These are phyloP conservation scores for Acleris literana DNA, from an alignment of 2,888 invertebrate genomes.

Conservation along the genomic window DNA sequence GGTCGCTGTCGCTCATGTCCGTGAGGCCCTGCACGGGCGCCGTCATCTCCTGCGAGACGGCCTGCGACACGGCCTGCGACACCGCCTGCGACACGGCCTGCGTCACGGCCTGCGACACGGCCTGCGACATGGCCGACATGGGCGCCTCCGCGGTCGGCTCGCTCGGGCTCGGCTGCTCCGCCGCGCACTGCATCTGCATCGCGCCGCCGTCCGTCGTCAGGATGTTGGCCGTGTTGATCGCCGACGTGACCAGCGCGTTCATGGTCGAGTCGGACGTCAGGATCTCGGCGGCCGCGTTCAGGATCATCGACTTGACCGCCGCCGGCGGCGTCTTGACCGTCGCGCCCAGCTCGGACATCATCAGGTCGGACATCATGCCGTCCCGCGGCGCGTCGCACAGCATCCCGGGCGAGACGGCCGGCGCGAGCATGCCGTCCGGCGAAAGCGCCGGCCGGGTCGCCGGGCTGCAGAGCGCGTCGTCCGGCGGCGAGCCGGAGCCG, in stretches of 20 bases:
- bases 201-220: constrained; percentile 62
- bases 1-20: constrained; percentile 93
- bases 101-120: constrained; percentile 78
- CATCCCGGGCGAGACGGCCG: constrained; percentile 85
- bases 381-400: constrained; percentile 59
- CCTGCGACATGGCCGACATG: constrained; percentile 76
- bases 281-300: constrained; percentile 89
- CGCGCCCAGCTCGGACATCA: constrained; percentile 69
- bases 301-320: constrained; percentile 89
- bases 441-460: constrained; percentile 59
- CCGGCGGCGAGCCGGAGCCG: constrained; percentile 67
- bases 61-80: constrained; percentile 76
- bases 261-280: constrained; percentile 85
- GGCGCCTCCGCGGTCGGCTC: constrained; percentile 69
- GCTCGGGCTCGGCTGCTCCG: constrained; percentile 54
- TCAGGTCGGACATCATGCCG: constrained; percentile 45
- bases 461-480: constrained; percentile 60
- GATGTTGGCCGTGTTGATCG: constrained; percentile 78
- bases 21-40: constrained; percentile 89
- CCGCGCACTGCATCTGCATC: constrained; percentile 43
- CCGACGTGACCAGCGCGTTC: constrained; percentile 82
- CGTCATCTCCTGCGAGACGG: constrained; percentile 79
- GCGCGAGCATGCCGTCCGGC: constrained; percentile 81
- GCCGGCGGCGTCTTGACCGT: constrained; percentile 83
- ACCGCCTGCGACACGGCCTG: constrained; percentile 78